Percentiles rank a stretch among this genome's conserved stretches.
Evolutionary conservation across 2,888 invertebrate genomes (phyloP).

Genomic region (Brachyopa scutellaris): DNA sequence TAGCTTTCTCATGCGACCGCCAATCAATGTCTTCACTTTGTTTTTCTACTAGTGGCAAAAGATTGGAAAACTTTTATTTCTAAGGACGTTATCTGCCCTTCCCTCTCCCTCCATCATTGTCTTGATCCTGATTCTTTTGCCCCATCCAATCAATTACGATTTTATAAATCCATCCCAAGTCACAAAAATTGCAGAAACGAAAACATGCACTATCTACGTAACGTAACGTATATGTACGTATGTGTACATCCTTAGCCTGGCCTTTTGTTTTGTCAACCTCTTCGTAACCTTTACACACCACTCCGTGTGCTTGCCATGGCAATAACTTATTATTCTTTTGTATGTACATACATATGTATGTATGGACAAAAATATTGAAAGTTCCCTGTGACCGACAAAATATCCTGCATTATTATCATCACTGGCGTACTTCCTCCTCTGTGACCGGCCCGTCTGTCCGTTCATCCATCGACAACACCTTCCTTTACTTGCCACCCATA

Average conservation of each 20-base stretch:
- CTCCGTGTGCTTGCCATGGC: conserved; percentile 43
- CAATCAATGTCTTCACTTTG: conserved; percentile 49
- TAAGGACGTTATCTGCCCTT: conserved; percentile 41
- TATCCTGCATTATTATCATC: conserved; percentile 73
- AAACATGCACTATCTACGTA: conserved; percentile 49
- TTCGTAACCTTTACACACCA: conserved; percentile 52
- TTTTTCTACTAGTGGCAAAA: conserved; percentile 27
- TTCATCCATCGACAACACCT: conserved; percentile 57
- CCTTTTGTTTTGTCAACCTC: conserved; percentile 61
- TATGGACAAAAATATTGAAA: conserved; percentile 41
- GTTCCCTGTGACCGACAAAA: conserved; percentile 68
- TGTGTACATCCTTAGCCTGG: conserved; percentile 28
- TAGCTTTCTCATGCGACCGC: conserved; percentile 47
- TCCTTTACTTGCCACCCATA: conserved; percentile 62
- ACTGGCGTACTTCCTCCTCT: conserved; percentile 65
- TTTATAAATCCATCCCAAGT: conserved; percentile 57
- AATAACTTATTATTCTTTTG: conserved; percentile 66
- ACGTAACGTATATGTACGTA: no score
- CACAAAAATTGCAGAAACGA: conserved; percentile 63
- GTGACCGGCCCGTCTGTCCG: conserved; percentile 46
- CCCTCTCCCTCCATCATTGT: not conserved
- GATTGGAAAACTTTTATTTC: conserved; percentile 48
- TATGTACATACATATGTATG: conserved; percentile 17
- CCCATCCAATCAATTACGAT: conserved; percentile 67
- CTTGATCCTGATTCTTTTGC: conserved; percentile 38